Evolutionary conservation across 2,888 invertebrate genomes (phyloP).

Genomic region (Ophioninae sp.): DNA sequence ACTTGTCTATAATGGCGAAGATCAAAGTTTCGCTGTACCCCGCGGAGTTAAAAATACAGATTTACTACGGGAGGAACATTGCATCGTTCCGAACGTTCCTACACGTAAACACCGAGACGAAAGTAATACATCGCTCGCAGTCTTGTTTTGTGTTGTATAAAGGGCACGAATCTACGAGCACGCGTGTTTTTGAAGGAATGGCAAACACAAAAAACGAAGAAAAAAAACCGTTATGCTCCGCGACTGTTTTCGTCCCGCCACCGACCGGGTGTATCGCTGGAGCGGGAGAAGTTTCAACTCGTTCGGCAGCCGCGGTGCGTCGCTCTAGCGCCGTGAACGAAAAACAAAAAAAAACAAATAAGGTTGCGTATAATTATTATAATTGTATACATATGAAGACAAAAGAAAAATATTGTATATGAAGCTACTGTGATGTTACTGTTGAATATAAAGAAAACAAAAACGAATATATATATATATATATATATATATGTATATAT

Average conservation of each 20-base stretch:
- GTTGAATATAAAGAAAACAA: slow-evolving; percentile 76
- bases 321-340: slow-evolving; percentile 72
- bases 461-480: slow-evolving; percentile 71
- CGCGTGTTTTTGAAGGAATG: too few species aligned
- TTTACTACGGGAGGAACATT: neutral
- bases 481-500: slow-evolving; percentile 67
- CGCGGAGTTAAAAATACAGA: neutral
- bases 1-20: neutral
- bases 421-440: slow-evolving; percentile 81
- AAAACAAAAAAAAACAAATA: slow-evolving; percentile 61
- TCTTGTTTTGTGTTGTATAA: neutral
- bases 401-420: slow-evolving; percentile 78
- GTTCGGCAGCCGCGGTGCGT: slow-evolving; percentile 68
- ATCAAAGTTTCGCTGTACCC: slow-evolving; percentile 44
- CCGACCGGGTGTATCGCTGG: neutral
- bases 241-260: neutral
- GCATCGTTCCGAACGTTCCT: neutral
- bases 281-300: neutral
- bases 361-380: slow-evolving; percentile 64
- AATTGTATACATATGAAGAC: slow-evolving; percentile 66
- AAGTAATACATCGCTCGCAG: neutral
- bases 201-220: neutral
- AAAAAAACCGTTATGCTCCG: neutral
- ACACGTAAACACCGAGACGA: neutral
- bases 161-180: neutral